phyloP scores from a whole-genome alignment of 2,797 vertebrate genomes.

The Peromyscus aztecus region DNA sequence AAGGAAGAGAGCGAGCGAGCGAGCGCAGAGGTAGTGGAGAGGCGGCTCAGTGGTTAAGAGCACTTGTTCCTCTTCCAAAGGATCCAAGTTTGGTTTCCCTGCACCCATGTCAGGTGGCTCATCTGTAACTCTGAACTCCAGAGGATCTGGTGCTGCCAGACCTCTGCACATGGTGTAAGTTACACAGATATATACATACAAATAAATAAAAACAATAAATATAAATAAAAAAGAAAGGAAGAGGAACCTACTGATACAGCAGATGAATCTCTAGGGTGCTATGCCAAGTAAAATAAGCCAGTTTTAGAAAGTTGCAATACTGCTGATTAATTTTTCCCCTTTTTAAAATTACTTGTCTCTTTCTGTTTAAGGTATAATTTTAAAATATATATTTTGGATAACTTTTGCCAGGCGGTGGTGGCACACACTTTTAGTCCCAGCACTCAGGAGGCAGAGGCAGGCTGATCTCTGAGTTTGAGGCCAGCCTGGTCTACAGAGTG shows the following conservation, averaged over 20 bases:
- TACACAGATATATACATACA: neutral
- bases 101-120: neutral
- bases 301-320: neutral
- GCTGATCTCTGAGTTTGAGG: neutral
- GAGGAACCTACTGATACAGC: neutral
- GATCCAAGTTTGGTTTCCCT: neutral
- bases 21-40: too few species aligned
- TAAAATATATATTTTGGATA: neutral
- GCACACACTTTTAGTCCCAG: neutral
- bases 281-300: neutral
- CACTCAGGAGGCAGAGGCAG: neutral
- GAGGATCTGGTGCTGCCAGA: neutral
- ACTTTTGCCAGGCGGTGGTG: neutral
- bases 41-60: neutral
- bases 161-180: neutral
- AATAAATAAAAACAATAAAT: neutral
- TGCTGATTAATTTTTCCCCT: neutral
- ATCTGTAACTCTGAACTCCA: neutral
- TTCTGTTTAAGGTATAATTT: neutral
- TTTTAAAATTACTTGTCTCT: neutral
- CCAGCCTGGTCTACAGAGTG: neutral
- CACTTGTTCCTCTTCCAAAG: neutral
- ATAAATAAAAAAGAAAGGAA: neutral
- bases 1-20: neutral
- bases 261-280: too few species aligned